Percentiles rank a stretch among this genome's conserved stretches.
These are phyloP conservation scores for Diachasma alloeum DNA, from an alignment of 1,140 invertebrate genomes.

Conservation along the genomic window DNA sequence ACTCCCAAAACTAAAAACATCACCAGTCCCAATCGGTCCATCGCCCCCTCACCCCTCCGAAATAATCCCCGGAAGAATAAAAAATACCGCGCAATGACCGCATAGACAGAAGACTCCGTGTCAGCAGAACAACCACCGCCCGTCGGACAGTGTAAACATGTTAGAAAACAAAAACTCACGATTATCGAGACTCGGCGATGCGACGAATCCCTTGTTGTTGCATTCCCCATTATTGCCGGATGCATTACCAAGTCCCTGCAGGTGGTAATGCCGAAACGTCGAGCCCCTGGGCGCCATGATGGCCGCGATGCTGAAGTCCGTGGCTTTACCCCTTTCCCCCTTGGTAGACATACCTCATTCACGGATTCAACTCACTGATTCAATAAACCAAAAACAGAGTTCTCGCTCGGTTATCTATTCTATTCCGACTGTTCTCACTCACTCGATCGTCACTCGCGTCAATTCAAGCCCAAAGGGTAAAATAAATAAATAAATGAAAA, in stretches of 20 bases:
- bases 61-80: background rate
- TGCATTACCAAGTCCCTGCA: slow-evolving; percentile 52
- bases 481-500: background rate
- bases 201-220: slow-evolving; percentile 49
- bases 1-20: background rate
- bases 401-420: background rate
- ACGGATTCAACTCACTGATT: slow-evolving; percentile 48
- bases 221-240: slow-evolving; percentile 57
- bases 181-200: slow-evolving; percentile 52
- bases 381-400: background rate
- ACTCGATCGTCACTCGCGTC: background rate
- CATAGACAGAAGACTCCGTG: too few relatives aligned
- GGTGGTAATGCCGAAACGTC: slow-evolving; percentile 63
- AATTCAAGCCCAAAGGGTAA: background rate
- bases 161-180: slow-evolving; percentile 49
- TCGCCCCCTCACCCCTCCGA: too few relatives aligned
- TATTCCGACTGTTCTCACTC: background rate
- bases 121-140: background rate
- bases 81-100: too few relatives aligned
- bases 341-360: slow-evolving; percentile 65
- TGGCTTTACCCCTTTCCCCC: slow-evolving; percentile 65
- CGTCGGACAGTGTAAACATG: slow-evolving; percentile 17
- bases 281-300: slow-evolving; percentile 71
- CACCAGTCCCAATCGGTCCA: background rate
- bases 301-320: slow-evolving; percentile 72